phyloP scores from a whole-genome alignment of 2,888 invertebrate genomes.

The Scaptomyza tumidula region DNA sequence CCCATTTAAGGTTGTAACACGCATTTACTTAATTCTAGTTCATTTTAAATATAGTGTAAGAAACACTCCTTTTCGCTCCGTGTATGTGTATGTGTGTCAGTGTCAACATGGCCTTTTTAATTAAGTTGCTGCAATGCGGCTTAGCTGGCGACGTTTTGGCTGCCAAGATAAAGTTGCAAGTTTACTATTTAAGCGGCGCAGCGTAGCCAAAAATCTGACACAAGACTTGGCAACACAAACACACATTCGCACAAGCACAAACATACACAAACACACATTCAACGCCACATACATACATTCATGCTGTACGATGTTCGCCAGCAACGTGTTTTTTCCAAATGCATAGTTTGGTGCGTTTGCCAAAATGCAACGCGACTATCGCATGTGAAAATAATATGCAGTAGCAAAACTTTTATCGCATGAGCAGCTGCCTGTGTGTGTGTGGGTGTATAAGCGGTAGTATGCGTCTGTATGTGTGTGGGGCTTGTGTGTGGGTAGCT shows the following conservation, averaged over 20 bases:
- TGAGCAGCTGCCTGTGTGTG: conserved; percentile 17
- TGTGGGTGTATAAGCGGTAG: conserved; percentile 11
- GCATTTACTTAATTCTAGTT: not conserved
- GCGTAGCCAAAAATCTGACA: conserved; percentile 54
- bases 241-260: conserved; percentile 6
- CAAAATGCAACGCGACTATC: conserved; percentile 50
- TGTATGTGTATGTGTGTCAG: conserved; percentile 1
- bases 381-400: conserved; percentile 42
- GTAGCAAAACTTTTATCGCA: conserved; percentile 35
- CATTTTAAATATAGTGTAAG: conserved; percentile 1
- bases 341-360: conserved; percentile 57
- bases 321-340: conserved; percentile 30
- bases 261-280: conserved; percentile 14
- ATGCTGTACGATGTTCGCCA: conserved; percentile 18
- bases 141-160: conserved; percentile 54
- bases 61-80: not conserved
- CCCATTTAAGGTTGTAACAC: not conserved
- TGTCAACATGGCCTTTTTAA: conserved; percentile 55
- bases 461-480: conserved; percentile 10
- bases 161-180: conserved; percentile 62
- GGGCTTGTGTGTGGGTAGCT: conserved; percentile 37
- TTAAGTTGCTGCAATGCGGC: conserved; percentile 67
- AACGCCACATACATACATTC: conserved; percentile 16
- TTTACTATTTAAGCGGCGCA: conserved; percentile 44
- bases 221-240: conserved; percentile 54